Evolutionary conservation across 2,797 vertebrate species (phyloP).

Genomic region (Hoplostethus atlanticus): DNA sequence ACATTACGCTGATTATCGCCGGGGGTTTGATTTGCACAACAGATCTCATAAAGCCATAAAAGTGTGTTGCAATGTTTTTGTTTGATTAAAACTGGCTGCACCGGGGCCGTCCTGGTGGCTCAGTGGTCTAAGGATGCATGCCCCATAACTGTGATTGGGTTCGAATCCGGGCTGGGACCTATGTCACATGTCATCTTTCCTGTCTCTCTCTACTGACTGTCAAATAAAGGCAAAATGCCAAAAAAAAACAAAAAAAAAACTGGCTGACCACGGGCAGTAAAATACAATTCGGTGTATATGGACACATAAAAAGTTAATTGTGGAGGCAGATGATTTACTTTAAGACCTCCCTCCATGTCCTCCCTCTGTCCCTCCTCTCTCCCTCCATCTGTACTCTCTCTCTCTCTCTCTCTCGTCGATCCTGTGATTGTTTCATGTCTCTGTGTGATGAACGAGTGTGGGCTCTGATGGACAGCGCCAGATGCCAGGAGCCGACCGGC

Average conservation of each 20-base stretch:
- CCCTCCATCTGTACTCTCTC: slow-evolving; percentile 1
- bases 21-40: slow-evolving; percentile 1
- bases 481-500: slow-evolving; percentile 50
- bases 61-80: slow-evolving; percentile 12
- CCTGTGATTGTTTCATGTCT: slow-evolving; percentile 37
- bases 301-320: slow-evolving; percentile 22
- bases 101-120: too few species aligned
- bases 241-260: not conserved
- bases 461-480: slow-evolving; percentile 61
- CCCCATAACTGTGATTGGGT: too few species aligned
- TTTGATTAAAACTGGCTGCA: slow-evolving; percentile 36
- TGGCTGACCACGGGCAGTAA: slow-evolving; percentile 25
- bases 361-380: not conserved
- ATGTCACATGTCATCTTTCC: too few species aligned
- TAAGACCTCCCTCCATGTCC: not conserved
- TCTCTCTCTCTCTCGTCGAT: not conserved
- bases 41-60: slow-evolving; percentile 12
- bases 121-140: too few species aligned
- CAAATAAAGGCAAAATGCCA: too few species aligned
- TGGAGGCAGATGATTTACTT: slow-evolving; percentile 34
- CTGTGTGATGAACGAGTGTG: slow-evolving; percentile 38
- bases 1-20: slow-evolving; percentile 50
- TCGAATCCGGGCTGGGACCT: too few species aligned
- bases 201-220: too few species aligned
- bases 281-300: slow-evolving; percentile 16